Conservation (phyloP, 2,797 vertebrate genomes). For the Rhynchonycteris naso region DNA sequence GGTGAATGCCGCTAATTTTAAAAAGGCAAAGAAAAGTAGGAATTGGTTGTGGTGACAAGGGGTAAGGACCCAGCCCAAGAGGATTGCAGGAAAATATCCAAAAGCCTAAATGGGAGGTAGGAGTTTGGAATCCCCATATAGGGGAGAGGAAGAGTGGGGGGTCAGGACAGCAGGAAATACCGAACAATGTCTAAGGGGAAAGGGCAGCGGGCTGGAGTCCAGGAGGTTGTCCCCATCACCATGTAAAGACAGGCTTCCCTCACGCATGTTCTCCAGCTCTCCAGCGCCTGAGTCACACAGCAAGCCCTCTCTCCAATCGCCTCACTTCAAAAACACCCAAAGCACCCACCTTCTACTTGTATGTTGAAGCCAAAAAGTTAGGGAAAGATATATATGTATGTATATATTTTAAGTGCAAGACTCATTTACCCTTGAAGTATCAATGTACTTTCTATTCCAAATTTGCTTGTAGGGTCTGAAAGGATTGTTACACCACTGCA, state of each 20-base stretch:
- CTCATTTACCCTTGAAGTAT: neutral
- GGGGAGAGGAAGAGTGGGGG: neutral
- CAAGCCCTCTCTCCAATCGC: neutral
- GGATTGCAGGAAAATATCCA: neutral
- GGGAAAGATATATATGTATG: neutral
- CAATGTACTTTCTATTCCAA: neutral
- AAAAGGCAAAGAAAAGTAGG: neutral
- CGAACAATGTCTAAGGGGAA: neutral
- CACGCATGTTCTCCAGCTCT: neutral
- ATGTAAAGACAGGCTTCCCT: neutral
- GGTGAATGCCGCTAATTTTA: neutral
- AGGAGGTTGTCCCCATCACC: neutral
- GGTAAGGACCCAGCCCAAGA: neutral
- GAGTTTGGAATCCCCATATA: neutral
- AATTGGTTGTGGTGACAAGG: neutral
- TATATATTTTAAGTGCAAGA: neutral
- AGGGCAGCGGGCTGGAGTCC: neutral
- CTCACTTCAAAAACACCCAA: neutral
- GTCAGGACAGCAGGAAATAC: neutral
- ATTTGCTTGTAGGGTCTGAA: constrained; percentile 19
- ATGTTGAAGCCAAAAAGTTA: neutral
- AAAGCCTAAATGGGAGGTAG: neutral
- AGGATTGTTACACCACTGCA: neutral
- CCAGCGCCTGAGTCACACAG: neutral
- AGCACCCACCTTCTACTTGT: neutral